These are phyloP conservation scores for Neosilurus hyrtlii DNA, from an alignment of 2,797 vertebrate species.

Conservation along the genomic window DNA sequence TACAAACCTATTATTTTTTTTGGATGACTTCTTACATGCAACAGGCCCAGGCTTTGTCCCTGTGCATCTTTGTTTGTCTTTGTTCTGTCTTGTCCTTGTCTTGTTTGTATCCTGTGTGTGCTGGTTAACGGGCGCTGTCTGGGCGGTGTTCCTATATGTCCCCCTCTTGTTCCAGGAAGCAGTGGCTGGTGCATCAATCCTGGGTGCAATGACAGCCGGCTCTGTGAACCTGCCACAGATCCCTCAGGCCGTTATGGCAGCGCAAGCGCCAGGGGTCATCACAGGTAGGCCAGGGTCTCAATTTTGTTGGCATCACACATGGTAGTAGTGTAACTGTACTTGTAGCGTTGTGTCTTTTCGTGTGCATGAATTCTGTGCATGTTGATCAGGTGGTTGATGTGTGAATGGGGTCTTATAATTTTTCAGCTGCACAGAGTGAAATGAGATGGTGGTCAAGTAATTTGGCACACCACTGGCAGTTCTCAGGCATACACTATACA, in stretches of 20 bases:
- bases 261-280: conserved; percentile 84
- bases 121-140: conserved; percentile 58
- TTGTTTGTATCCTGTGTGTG: conserved; percentile 50
- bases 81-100: conserved; percentile 41
- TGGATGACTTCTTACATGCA: conserved; percentile 42
- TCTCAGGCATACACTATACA: not conserved
- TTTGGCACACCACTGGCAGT: not conserved
- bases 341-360: not conserved
- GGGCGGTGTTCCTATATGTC: conserved; percentile 60
- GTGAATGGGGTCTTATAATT: not conserved
- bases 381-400: not conserved
- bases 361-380: conserved; percentile 4
- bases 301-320: not conserved
- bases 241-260: conserved; percentile 86
- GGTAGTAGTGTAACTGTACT: not conserved
- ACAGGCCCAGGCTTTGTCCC: conserved; percentile 51
- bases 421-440: not conserved
- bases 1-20: not conserved
- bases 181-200: conserved; percentile 81
- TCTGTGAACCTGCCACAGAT: conserved; percentile 77
- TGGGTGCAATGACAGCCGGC: conserved; percentile 77
- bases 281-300: conserved; percentile 71
- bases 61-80: conserved; percentile 41
- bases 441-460: not conserved
- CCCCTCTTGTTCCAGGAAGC: conserved; percentile 75